These are phyloP conservation scores for Orycteropus afer DNA, from an alignment of 2,113 vertebrate genomes.

Conservation along the genomic window DNA sequence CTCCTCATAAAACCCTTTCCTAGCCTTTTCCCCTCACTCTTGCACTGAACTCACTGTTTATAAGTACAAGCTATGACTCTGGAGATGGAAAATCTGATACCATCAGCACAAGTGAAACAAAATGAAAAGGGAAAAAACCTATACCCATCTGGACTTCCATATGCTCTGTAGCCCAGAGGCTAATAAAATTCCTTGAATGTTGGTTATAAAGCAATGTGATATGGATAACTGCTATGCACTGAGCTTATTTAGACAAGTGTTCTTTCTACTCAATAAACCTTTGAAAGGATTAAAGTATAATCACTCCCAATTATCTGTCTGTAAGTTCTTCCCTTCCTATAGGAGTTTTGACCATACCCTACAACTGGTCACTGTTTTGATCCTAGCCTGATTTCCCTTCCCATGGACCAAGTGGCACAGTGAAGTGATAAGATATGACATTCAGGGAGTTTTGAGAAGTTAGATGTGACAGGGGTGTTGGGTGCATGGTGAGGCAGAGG, in stretches of 20 bases:
- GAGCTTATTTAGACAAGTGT: conserved; percentile 67
- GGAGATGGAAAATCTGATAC: conserved; percentile 61
- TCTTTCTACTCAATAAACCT: conserved; percentile 70
- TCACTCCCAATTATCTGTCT: conserved; percentile 28
- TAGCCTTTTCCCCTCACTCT: conserved; percentile 25
- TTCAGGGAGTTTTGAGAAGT: not conserved
- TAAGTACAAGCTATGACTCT: conserved; percentile 57
- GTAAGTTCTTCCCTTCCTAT: conserved; percentile 2
- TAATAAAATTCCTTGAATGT: conserved; percentile 78
- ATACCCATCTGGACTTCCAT: conserved; percentile 77
- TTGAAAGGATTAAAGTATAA: conserved; percentile 72
- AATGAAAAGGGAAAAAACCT: conserved; percentile 23
- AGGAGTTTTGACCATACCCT: conserved; percentile 21
- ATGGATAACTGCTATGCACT: conserved; percentile 57
- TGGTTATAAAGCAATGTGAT: conserved; percentile 63
- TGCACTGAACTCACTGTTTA: conserved; percentile 43
- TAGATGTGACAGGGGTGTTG: not conserved
- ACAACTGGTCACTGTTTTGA: not conserved
- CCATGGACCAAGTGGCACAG: not conserved
- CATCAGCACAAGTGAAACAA: conserved; percentile 74
- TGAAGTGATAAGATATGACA: not conserved
- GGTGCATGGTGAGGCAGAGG: not conserved
- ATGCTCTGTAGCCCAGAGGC: conserved; percentile 66
- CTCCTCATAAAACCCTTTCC: conserved; percentile 30
- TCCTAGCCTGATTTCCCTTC: not conserved